Evolutionary conservation across 2,113 vertebrate genomes (phyloP), one percentile per base, ranked within the genome.

Genomic region (Megaleporinus macrocephalus): DNA sequence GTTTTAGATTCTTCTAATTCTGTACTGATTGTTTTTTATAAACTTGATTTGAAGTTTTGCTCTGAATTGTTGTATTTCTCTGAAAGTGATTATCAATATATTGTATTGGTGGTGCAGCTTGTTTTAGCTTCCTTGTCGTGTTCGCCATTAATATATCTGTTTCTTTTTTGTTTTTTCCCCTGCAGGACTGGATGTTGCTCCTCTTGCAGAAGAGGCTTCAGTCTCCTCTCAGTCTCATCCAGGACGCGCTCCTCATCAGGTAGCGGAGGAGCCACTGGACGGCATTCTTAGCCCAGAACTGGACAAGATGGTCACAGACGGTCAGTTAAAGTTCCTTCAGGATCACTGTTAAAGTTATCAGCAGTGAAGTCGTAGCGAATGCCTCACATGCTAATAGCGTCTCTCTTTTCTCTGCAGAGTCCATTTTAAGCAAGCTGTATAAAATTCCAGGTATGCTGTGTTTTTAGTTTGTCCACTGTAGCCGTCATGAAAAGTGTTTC

Each of bases 261-360:
- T 97, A 81, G 94, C 91, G 71, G 98, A 98, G 44, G 98, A 98
- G 83, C 98, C 95, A 16, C 88, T 99, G 74, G 98, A 98, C 75
- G 96, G 96, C 74, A 97, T 99, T 89, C 96, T 99, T 80, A 99
- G 98, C 88, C 97, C 97, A 80, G 98, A 99, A 78, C 92, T 99
- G n/a, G 98, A 99, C 95, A 98, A 96, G 93, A 99, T 99, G 96
- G 97, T 99, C 90, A 98, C 96, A 89, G 97, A 99, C 76, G 98
- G 98, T 99, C 93, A 96, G 94, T 93, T n/a, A 55, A 49, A 12
- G 10, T 29, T 62, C n/a, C 53, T 44, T 44, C 41, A 44, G 9
- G 11, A 7, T 44, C 5, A 9, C 41, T 44, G 41, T 44, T 44
- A 44, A 44, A 44, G 41, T 44, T 9, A 44, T 44, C 41, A 44